Base-by-base conservation (phyloP, 1,140 invertebrate species). In the Aphelinus certus region DNA sequence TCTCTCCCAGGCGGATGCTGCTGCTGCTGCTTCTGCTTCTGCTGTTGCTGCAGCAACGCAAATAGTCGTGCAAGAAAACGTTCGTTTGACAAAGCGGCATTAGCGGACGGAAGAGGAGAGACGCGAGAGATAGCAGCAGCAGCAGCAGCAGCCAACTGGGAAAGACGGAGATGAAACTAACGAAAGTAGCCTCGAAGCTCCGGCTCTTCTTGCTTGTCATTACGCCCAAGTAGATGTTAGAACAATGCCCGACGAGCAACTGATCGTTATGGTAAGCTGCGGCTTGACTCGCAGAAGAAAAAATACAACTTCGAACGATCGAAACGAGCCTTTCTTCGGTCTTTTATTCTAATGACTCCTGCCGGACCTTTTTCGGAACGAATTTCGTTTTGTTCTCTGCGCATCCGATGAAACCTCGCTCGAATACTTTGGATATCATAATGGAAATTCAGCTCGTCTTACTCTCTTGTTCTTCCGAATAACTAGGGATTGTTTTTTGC, bases 61-160 rank as follows among this genome's bases (percentile, higher is more conserved):
- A 26, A 26, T 26, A 26, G 26, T 26, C 26, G 26, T 26, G 26
- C 26, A 26, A 26, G 26, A 26, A 26, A 26, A 26, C 42, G 56
- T 65, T 76, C 74, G 74, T 71, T 76, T 76, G 73, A 69, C 73
- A 61, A 75, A 55, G 72, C 58, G 60, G 65, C 65, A 74, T 74
- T 74, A 74, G 65, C 43, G 55, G 62, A 26, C 26, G 26, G 26
- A 26, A 26, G 26, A 26, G 26, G 26, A 26, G 26, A 26, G 26
- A 26, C 26, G 26, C 26, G 26, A 26, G 26, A 26, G 26, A 26
- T 26, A 26, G 26, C 26, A 26, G 26, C 26, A 26, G 26, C 26
- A 26, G 26, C 26, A 26, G 26, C 42, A 45, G 61, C 42, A 47
- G 10, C 10, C 45, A 58, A 72, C 57, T 53, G 53, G 53, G n/a